These are phyloP conservation scores for Epicampocera succincta DNA, from an alignment of 2,888 invertebrate species.

Conservation along the genomic window DNA sequence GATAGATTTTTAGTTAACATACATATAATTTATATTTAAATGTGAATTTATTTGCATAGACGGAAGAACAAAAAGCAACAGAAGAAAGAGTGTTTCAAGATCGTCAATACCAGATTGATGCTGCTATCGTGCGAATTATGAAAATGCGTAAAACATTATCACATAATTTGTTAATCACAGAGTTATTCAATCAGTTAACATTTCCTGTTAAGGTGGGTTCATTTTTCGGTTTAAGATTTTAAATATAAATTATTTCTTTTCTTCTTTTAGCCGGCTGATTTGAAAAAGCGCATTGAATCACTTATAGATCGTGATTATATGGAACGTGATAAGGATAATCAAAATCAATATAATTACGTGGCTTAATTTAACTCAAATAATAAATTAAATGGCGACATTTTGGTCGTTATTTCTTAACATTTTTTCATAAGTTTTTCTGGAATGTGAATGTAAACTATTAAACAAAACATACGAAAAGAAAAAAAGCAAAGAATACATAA, in stretches of 20 bases:
- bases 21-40: background rate
- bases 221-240: background rate
- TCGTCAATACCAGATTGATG: constrained; percentile 99
- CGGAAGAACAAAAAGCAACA: constrained; percentile 96
- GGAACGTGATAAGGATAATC: constrained; percentile 98
- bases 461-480: constrained; percentile 36
- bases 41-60: constrained; percentile 82
- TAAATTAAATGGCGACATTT: constrained; percentile 54
- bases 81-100: constrained; percentile 99
- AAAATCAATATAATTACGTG: constrained; percentile 99
- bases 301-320: constrained; percentile 99
- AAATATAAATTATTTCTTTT: background rate
- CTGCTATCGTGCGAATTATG: constrained; percentile 99
- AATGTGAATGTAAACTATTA: constrained; percentile 66
- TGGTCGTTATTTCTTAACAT: constrained; percentile 54
- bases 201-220: constrained; percentile 96
- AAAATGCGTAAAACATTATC: constrained; percentile 98
- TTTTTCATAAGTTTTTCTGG: constrained; percentile 63
- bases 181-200: constrained; percentile 98
- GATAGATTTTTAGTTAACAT: background rate
- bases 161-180: constrained; percentile 97
- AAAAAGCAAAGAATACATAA: constrained; percentile 26
- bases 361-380: constrained; percentile 86
- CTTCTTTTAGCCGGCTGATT: constrained; percentile 91
- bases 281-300: constrained; percentile 99